Evolutionary conservation across 2,113 vertebrate species (phyloP), one percentile per base, ranked within the genome.

Genomic region (Cinclus mexicanus): DNA sequence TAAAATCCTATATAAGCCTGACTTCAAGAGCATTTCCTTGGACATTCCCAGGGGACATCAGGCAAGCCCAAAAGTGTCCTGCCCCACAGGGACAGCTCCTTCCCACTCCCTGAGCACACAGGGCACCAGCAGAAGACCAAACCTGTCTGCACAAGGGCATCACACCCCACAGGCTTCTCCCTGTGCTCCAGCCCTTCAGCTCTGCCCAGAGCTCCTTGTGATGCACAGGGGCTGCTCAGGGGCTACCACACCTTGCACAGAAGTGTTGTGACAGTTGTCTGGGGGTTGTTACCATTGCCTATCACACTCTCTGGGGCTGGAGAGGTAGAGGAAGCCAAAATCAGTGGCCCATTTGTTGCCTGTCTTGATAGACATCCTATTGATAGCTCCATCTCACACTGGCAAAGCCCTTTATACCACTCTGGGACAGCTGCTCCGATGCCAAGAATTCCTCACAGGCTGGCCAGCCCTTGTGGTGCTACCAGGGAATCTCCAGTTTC

Each of bases 401-500:
- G 94, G 95, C 92, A 93, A 93, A 92, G 91, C 85, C 74, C 88
- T 96, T 93, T 93, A 93, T 94, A 94, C 97, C 92, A 89, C 93
- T 93, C 90, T 42, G 80, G 90, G 92, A 94, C 96, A 97, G 97
- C 97, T 97, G 97, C 75, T 96, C 70, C 1, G 1, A 96, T 90
- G 95, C 96, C 97, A 97, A 94, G 86, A 96, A 97, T 97, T 97
- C 95, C 91, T 96, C 14, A 5, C 90, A 75, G 92, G 87, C 94
- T 61, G 20, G 95, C 92, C 94, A 95, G 90, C 83, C 88, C 92
- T 96, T 23, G 5, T 94, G 92, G 95, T 87, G 76, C 97, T 97
- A 97, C 97, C 93, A 97, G 93, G 74, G 72, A 91, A 96, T 95
- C 94, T 97, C 95, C 87, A 67, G 70, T 97, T 97, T 97, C 97